These are phyloP conservation scores for Epistrophe eligans DNA, from an alignment of 2,888 invertebrate genomes.

Conservation along the genomic window DNA sequence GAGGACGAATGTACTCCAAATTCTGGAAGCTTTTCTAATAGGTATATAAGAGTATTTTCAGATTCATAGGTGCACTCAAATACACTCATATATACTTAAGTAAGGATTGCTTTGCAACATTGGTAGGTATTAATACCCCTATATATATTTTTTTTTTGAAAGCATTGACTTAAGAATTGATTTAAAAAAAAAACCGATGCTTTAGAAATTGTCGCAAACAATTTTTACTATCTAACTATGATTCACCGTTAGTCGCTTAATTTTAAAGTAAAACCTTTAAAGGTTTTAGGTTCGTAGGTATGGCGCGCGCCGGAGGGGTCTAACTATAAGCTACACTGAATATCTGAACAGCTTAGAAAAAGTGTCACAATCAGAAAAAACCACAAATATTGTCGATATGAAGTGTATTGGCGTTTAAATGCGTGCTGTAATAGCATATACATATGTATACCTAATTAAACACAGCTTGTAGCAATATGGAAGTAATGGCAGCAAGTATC, in stretches of 20 bases:
- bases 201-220: background rate
- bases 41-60: conserved; percentile 2
- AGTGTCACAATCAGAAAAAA: too few species aligned
- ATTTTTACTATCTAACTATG: conserved; percentile 1
- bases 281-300: background rate
- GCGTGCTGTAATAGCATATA: too few species aligned
- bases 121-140: conserved; percentile 1
- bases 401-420: too few species aligned
- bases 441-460: too few species aligned
- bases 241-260: background rate
- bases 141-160: background rate
- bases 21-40: conserved; percentile 24
- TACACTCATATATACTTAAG: background rate
- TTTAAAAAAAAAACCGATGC: background rate
- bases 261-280: background rate
- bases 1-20: conserved; percentile 23
- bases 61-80: conserved; percentile 32
- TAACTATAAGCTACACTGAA: background rate
- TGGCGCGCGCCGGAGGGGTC: too few species aligned
- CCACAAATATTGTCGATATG: too few species aligned
- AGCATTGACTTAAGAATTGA: conserved; percentile 21
- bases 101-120: conserved; percentile 3
- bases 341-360: background rate
- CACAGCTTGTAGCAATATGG: too few species aligned
- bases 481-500: too few species aligned